Percentiles rank a stretch among this genome's conserved stretches.
Evolutionary conservation across 1,140 invertebrate genomes (phyloP).

Genomic region (Leptinotarsa defecta): DNA sequence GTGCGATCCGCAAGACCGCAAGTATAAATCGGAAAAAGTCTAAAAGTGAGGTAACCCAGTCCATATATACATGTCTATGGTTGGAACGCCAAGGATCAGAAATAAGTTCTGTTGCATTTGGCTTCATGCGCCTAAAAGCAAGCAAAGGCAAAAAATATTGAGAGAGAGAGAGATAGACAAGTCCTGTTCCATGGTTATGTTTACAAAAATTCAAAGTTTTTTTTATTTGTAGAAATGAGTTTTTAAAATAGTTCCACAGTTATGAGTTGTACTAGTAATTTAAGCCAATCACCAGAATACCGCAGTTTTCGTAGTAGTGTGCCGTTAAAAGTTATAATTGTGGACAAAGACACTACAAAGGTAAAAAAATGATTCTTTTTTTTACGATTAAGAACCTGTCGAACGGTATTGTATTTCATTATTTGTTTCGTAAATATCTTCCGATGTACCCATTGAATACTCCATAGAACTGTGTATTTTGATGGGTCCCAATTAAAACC

Average conservation of each 20-base stretch:
- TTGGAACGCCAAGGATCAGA: no score
- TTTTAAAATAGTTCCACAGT: not conserved
- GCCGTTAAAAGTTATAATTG: conserved; percentile 78
- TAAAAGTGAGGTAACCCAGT: no score
- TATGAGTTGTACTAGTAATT: conserved; percentile 72
- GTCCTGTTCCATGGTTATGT: no score
- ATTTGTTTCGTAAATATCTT: not conserved
- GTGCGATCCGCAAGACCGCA: no score
- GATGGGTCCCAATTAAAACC: not conserved
- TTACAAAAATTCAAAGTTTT: no score
- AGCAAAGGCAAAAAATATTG: no score
- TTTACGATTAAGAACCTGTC: conserved; percentile 15
- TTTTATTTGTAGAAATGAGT: no score
- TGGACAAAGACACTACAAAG: conserved; percentile 78
- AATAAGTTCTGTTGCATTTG: no score
- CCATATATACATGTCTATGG: no score
- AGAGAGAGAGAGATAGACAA: no score
- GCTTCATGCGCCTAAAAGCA: no score
- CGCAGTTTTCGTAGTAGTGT: conserved; percentile 83
- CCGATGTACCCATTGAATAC: not conserved
- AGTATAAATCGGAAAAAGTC: no score
- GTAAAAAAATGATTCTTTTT: conserved; percentile 54
- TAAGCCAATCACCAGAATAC: conserved; percentile 80
- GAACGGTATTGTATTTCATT: not conserved
- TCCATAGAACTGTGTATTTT: conserved; percentile 2